These are phyloP conservation scores for Ctenicera cuprea DNA, from an alignment of 2,888 invertebrate species.

Conservation along the genomic window DNA sequence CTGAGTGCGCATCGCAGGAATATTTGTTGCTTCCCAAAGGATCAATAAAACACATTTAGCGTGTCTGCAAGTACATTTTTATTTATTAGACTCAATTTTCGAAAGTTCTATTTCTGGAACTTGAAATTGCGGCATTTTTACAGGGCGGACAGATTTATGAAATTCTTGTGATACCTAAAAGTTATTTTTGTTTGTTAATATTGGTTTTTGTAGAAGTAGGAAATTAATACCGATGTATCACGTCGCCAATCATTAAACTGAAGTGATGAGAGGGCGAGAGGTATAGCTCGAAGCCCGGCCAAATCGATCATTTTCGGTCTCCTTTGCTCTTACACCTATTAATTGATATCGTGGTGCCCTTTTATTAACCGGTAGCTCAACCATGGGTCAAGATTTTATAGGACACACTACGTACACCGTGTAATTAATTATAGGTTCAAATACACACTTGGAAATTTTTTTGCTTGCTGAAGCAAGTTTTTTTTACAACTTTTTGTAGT, in stretches of 20 bases:
- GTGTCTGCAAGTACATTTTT: conserved; percentile 14
- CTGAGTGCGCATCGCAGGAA: not conserved
- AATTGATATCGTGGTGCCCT: conserved; percentile 18
- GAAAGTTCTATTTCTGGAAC: not conserved
- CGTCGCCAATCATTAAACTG: conserved; percentile 32
- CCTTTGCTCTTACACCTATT: conserved; percentile 35
- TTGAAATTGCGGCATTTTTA: not conserved
- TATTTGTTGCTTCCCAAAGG: conserved; percentile 17
- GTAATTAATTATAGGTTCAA: conserved; percentile 3
- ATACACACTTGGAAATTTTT: conserved; percentile 2
- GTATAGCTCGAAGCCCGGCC: conserved; percentile 45
- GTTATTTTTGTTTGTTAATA: not conserved
- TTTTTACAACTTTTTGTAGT: not conserved
- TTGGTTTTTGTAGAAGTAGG: not conserved
- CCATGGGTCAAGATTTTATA: conserved; percentile 9
- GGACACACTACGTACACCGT: not conserved
- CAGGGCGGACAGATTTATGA: not conserved
- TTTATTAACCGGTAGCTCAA: conserved; percentile 17
- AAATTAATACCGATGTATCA: conserved; percentile 24
- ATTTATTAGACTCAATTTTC: conserved; percentile 11
- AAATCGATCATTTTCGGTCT: conserved; percentile 49
- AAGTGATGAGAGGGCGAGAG: conserved; percentile 27
- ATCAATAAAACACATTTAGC: conserved; percentile 36
- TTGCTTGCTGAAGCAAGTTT: not conserved
- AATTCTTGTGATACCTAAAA: not conserved